Percentiles rank a stretch among this genome's conserved stretches.
These are phyloP conservation scores for Strix aluco DNA, from an alignment of 2,113 vertebrate genomes.

Conservation along the genomic window DNA sequence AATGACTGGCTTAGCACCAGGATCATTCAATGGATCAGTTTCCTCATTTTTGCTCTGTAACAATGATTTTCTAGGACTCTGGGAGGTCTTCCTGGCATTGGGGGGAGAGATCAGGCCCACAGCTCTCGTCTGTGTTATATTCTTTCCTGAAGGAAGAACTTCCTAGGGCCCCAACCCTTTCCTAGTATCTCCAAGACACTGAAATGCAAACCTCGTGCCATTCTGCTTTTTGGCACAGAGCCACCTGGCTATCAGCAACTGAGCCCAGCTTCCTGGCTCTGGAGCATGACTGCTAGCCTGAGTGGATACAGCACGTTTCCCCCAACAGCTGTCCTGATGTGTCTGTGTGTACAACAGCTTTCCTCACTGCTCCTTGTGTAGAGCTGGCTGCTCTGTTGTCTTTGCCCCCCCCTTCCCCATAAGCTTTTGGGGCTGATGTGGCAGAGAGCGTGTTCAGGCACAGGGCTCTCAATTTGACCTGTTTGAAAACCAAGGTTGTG, in stretches of 20 bases:
- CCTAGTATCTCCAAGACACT: background rate
- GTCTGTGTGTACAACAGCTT: background rate
- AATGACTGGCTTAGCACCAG: background rate
- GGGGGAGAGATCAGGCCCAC: background rate
- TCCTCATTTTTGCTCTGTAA: background rate
- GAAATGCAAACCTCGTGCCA: background rate
- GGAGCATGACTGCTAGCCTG: background rate
- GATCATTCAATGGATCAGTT: background rate
- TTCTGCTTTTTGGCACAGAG: slow-evolving; percentile 11
- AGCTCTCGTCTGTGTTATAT: background rate
- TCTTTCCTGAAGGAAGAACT: background rate
- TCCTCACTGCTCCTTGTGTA: rapidly evolving
- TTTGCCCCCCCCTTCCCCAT: background rate
- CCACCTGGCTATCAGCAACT: background rate
- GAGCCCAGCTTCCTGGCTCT: background rate
- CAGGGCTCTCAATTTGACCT: background rate
- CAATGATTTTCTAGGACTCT: background rate
- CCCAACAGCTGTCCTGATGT: slow-evolving; percentile 16
- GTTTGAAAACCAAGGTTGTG: background rate
- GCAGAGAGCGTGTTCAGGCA: background rate
- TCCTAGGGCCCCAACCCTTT: background rate
- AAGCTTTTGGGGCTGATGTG: background rate
- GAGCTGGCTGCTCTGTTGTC: background rate
- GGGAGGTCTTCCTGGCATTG: background rate
- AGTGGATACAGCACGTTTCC: background rate